Base-by-base conservation (phyloP, 2,888 invertebrate species). In the Leptopilina drosophilae region DNA sequence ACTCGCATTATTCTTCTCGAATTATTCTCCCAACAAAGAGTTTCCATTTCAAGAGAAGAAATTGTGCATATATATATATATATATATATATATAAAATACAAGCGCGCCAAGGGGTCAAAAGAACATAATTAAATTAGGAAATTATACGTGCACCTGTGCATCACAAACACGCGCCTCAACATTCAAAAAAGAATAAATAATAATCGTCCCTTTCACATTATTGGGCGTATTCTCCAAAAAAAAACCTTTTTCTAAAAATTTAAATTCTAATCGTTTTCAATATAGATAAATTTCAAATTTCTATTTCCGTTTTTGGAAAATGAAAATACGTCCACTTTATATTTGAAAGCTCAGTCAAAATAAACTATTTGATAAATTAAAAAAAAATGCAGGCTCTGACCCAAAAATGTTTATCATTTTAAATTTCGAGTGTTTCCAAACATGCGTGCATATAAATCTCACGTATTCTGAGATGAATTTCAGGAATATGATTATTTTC, bases 81-180 rank as follows among this genome's bases (percentile, higher is more conserved):
- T n/a, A n/a, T n/a, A n/a, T n/a, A n/a, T n/a, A n/a, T n/a, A n/a
- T n/a, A n/a, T n/a, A n/a, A n/a, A 49, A 33, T 12, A 33, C 12
- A 67, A 1, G 15, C 8, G 26, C 40, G 33, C 64, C 64, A 40
- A 33, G 56, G 56, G 73, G 73, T n/a, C 14, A 73, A 73, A 33
- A 33, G 73, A 20, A 73, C 33, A 73, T 73, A n/a, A 56, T 73
- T 73, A 33, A 73, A 56, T 73, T 73, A 59, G n/a, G 33, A 56
- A 73, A 56, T 73, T 73, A 59, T 73, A 33, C 33, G 56, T 59
- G 73, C 73, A 73, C 73, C 73, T 73, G 73, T 56, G 73, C 11
- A 56, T 73, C 56, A n/a, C n/a, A n/a, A 73, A 73, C 56, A 73
- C 56, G 33, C 73, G 73, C 56, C 73, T 40, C 8, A n/a, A 73